A percentile compares a stretch with the other conserved stretches of the same genome.
Conservation (phyloP, 2,113 vertebrate genomes). For the Orcinus orca region DNA sequence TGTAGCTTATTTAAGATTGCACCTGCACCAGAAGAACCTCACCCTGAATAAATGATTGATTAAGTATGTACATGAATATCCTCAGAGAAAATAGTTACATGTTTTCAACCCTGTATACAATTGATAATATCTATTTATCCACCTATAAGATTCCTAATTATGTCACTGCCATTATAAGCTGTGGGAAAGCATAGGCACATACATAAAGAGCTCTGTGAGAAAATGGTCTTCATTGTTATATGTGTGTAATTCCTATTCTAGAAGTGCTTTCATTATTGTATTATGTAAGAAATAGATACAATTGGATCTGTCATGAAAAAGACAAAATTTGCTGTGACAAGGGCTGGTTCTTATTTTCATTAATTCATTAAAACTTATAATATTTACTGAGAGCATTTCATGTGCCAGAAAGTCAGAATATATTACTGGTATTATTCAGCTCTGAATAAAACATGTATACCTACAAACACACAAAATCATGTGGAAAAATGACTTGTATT, state of each 20-base stretch:
- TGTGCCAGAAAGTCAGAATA: not conserved
- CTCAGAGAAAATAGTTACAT: not conserved
- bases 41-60: not conserved
- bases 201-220: not conserved
- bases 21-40: not conserved
- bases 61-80: not conserved
- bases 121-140: not conserved
- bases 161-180: not conserved
- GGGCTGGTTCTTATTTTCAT: conserved; percentile 11
- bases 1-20: not conserved
- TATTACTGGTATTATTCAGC: not conserved
- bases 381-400: conserved; percentile 1
- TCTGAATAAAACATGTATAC: not conserved
- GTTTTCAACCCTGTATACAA: not conserved
- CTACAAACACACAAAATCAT: not conserved
- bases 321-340: conserved; percentile 25
- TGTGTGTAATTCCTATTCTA: not conserved
- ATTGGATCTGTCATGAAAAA: conserved; percentile 21
- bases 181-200: not conserved
- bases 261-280: conserved; percentile 18
- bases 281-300: conserved; percentile 30
- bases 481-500: not conserved
- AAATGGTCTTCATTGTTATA: conserved; percentile 6
- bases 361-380: conserved; percentile 39
- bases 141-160: not conserved